Conservation (phyloP, 1,140 invertebrate genomes). For the Ips typographus region DNA sequence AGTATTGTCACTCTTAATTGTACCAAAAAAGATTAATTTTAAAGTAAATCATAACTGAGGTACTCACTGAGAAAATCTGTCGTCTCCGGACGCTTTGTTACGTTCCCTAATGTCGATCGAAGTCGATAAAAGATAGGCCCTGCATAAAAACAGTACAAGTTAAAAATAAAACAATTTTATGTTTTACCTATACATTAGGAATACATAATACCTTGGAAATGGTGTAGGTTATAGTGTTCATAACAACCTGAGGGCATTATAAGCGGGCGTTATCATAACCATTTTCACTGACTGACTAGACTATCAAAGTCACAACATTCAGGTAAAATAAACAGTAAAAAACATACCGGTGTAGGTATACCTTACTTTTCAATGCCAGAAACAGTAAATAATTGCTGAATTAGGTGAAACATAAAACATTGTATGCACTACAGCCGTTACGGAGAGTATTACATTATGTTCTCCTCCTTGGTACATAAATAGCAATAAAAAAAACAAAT, state of each 20-base stretch:
- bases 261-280: too few relatives aligned
- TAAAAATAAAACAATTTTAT: not conserved
- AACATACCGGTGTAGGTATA: too few relatives aligned
- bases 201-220: too few relatives aligned
- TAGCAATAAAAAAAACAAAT: conserved; percentile 4
- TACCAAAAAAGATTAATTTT: conserved; percentile 3
- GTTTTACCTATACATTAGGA: too few relatives aligned
- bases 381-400: too few relatives aligned
- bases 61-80: conserved; percentile 29
- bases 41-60: not conserved
- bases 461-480: not conserved
- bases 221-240: too few relatives aligned
- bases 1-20: conserved; percentile 73
- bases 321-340: too few relatives aligned
- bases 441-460: not conserved
- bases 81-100: conserved; percentile 24
- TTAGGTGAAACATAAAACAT: too few relatives aligned
- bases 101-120: conserved; percentile 12
- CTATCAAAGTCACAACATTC: too few relatives aligned
- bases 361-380: too few relatives aligned
- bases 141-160: not conserved
- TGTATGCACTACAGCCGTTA: not conserved
- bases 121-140: conserved; percentile 9
- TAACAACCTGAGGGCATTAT: too few relatives aligned
- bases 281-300: too few relatives aligned